These are phyloP conservation scores for Desmodus rotundus DNA, from an alignment of 2,113 vertebrate genomes.

Conservation along the genomic window DNA sequence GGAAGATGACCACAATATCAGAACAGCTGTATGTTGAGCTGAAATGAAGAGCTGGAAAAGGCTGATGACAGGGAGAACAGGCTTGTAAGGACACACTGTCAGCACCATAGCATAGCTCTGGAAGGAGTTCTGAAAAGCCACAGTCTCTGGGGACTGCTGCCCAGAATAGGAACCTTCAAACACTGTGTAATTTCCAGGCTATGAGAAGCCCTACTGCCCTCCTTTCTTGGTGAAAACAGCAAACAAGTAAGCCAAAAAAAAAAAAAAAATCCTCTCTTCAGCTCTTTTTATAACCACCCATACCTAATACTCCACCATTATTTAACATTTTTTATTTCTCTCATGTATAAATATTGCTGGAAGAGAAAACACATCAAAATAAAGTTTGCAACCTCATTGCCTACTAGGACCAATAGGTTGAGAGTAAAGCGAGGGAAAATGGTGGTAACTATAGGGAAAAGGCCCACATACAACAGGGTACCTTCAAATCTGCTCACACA, in stretches of 20 bases:
- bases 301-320: neutral
- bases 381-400: neutral
- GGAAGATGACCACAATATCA: neutral
- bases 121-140: constrained; percentile 35
- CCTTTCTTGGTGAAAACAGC: neutral
- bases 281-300: neutral
- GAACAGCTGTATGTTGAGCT: neutral
- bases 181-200: neutral
- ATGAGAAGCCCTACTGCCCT: neutral
- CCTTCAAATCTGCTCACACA: neutral
- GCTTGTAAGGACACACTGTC: neutral
- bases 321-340: neutral
- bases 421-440: neutral
- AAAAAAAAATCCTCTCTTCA: neutral
- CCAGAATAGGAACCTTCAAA: constrained; percentile 20
- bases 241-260: neutral
- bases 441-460: neutral
- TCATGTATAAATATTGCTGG: neutral
- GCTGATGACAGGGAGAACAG: neutral
- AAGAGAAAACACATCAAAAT: neutral
- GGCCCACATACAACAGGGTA: neutral
- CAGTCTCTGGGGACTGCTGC: neutral
- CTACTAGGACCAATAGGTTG: neutral
- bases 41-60: neutral
- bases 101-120: neutral